phyloP scores from a whole-genome alignment of 2,797 vertebrate species.

The Somateria mollissima region DNA sequence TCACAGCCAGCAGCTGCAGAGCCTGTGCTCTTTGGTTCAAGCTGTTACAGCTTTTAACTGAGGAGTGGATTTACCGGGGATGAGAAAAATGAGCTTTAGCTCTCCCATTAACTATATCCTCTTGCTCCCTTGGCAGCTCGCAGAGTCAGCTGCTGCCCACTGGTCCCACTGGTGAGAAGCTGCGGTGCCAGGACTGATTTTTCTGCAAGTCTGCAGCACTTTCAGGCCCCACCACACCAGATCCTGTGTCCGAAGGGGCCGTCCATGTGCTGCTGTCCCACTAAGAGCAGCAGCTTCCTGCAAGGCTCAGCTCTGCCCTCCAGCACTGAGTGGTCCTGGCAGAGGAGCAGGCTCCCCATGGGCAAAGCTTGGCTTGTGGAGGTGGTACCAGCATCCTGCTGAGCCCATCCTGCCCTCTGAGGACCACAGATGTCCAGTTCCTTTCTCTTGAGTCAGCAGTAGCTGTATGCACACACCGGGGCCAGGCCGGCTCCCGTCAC shows the following conservation, averaged over 20 bases:
- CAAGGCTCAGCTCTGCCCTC: not conserved
- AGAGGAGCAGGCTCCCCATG: not conserved
- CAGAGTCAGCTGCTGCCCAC: conserved; percentile 60
- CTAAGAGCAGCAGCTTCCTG: not conserved
- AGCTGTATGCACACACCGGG: not conserved
- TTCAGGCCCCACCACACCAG: fast-evolving
- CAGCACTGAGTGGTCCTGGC: not conserved
- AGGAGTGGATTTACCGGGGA: conserved; percentile 43
- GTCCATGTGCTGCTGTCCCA: not conserved
- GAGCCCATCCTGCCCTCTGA: not conserved
- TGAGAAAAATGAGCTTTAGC: conserved; percentile 58
- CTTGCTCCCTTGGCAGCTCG: conserved; percentile 53
- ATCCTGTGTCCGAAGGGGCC: not conserved
- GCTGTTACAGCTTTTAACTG: conserved; percentile 67
- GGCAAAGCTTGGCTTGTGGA: not conserved
- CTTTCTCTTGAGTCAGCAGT: not conserved
- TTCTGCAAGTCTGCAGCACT: not conserved
- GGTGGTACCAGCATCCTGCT: not conserved
- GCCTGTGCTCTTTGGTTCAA: conserved; percentile 34
- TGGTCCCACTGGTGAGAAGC: not conserved
- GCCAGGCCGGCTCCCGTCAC: not conserved
- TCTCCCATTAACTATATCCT: conserved; percentile 45
- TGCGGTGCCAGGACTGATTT: not conserved
- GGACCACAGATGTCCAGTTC: not conserved
- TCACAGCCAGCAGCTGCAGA: conserved; percentile 62